Percentiles rank a stretch among this genome's conserved stretches.
Conservation (phyloP, 2,888 invertebrate species). For the Dendrolimus pini region DNA sequence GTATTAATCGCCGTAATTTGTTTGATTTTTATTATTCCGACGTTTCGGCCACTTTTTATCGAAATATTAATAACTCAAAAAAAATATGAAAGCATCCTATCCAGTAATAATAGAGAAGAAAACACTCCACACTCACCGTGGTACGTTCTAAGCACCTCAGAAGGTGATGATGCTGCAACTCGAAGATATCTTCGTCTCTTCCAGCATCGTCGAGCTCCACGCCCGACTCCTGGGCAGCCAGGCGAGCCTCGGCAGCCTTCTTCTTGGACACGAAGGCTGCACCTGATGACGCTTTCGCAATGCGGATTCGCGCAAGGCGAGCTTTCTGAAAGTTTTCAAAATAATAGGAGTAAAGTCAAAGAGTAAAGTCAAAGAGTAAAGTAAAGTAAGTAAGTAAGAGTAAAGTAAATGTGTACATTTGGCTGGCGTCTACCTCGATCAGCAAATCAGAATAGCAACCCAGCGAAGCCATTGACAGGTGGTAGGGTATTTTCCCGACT, state of each 20-base stretch:
- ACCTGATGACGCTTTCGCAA: conserved; percentile 99
- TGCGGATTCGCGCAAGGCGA: conserved; percentile 96
- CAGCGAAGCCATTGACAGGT: too few relatives aligned
- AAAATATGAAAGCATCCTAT: too few relatives aligned
- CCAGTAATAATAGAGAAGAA: too few relatives aligned
- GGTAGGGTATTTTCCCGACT: too few relatives aligned
- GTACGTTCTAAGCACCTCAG: conserved; percentile 98
- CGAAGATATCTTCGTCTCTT: conserved; percentile 97
- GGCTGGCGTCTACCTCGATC: too few relatives aligned
- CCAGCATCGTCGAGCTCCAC: conserved; percentile 92
- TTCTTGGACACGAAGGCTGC: conserved; percentile 99
- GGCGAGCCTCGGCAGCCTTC: conserved; percentile 96
- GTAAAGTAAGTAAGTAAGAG: not conserved
- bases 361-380: not conserved
- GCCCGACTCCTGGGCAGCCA: conserved; percentile 95
- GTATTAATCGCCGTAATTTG: too few relatives aligned
- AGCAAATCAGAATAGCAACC: too few relatives aligned
- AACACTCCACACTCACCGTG: conserved; percentile 76
- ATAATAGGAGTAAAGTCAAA: too few relatives aligned
- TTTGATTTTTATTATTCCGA: too few relatives aligned
- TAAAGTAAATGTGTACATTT: not conserved
- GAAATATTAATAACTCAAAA: too few relatives aligned
- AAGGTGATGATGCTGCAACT: conserved; percentile 98
- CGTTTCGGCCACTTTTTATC: too few relatives aligned
- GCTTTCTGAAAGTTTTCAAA: conserved; percentile 90